Percentiles rank a stretch among this genome's conserved stretches.
phyloP scores from a whole-genome alignment of 2,888 invertebrate species.

The Temnothorax unifasciatus region DNA sequence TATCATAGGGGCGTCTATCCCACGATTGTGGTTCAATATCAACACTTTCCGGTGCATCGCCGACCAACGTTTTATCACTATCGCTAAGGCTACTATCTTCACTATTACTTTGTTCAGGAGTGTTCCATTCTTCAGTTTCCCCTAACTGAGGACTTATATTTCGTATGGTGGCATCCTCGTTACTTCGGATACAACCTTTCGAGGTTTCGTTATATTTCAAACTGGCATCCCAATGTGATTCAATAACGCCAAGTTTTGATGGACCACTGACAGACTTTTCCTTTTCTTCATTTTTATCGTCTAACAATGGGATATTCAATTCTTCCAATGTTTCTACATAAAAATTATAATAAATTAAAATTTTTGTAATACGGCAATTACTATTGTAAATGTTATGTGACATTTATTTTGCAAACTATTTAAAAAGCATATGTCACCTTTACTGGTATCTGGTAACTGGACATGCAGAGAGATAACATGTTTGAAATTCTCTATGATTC shows the following conservation, averaged over 20 bases:
- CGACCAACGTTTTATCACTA: constrained; percentile 90
- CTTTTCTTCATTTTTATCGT: constrained; percentile 68
- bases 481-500: constrained; percentile 88
- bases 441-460: constrained; percentile 89
- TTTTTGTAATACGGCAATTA: constrained; percentile 12
- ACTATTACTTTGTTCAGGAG: constrained; percentile 90
- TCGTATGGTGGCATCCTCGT: constrained; percentile 61
- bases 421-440: constrained; percentile 83
- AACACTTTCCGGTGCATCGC: constrained; percentile 87
- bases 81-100: constrained; percentile 93
- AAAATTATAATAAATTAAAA: constrained; percentile 40
- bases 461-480: constrained; percentile 89
- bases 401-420: background rate
- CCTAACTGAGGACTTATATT: constrained; percentile 71
- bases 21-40: constrained; percentile 69
- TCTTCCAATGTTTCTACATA: constrained; percentile 86
- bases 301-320: constrained; percentile 87
- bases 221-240: constrained; percentile 49
- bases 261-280: constrained; percentile 71
- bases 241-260: constrained; percentile 64
- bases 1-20: background rate
- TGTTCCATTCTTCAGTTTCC: constrained; percentile 80
- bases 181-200: constrained; percentile 45
- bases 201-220: constrained; percentile 51
- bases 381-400: background rate